Evolutionary conservation across 2,113 vertebrate genomes (phyloP).

Genomic region (Tragelaphus strepsiceros): DNA sequence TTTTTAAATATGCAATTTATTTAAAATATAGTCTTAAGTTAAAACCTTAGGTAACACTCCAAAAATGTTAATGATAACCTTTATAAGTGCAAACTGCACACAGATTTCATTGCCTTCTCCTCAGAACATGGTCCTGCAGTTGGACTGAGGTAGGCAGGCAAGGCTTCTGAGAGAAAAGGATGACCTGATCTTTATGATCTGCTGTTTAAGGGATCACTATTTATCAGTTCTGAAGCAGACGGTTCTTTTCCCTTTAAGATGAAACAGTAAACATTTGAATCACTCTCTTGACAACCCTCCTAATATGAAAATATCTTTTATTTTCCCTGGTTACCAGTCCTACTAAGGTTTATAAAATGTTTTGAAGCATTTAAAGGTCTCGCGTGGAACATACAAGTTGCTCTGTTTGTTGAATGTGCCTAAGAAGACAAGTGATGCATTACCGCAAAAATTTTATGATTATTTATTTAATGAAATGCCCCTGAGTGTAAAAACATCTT

Average conservation of each 20-base stretch:
- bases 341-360: neutral
- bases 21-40: neutral
- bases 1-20: neutral
- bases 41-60: neutral
- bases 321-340: neutral
- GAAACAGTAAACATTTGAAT: conserved; percentile 27
- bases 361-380: conserved; percentile 18
- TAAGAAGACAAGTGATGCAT: neutral
- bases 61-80: neutral
- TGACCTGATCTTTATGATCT: neutral
- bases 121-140: neutral
- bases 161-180: neutral
- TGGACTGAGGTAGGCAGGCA: neutral
- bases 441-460: neutral
- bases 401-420: neutral
- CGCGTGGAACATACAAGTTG: neutral
- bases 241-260: conserved; percentile 29
- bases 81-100: neutral
- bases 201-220: neutral
- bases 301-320: conserved; percentile 1
- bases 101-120: neutral
- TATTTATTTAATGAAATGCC: neutral
- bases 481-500: neutral
- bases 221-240: neutral
- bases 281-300: neutral